A percentile compares a stretch with the other conserved stretches of the same genome.
These are phyloP conservation scores for Platerodrilus igneus DNA, from an alignment of 2,888 invertebrate species.

Conservation along the genomic window DNA sequence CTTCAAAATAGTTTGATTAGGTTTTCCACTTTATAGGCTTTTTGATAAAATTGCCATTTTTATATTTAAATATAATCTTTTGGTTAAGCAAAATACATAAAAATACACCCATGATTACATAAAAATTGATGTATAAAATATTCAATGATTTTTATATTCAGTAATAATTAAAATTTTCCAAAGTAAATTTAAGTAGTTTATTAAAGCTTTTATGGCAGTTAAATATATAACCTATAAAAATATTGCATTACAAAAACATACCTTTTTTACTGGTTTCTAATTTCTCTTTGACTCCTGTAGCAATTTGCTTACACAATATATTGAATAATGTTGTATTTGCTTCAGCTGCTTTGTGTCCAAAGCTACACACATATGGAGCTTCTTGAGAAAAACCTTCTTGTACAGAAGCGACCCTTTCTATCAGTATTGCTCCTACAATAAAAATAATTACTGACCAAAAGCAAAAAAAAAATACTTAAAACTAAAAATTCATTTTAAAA, in stretches of 20 bases:
- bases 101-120: too few species aligned
- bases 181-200: too few species aligned
- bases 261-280: conserved; percentile 85
- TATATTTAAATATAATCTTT: too few species aligned
- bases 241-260: conserved; percentile 44
- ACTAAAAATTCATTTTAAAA: background rate
- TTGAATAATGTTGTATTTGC: conserved; percentile 81
- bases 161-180: conserved; percentile 1
- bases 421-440: conserved; percentile 67
- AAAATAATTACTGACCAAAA: too few species aligned
- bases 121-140: too few species aligned
- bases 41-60: too few species aligned
- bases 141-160: too few species aligned
- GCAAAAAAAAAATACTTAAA: background rate
- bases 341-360: conserved; percentile 75
- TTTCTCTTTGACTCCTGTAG: conserved; percentile 78
- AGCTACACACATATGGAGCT: conserved; percentile 90
- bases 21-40: too few species aligned
- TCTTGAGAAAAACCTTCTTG: conserved; percentile 94
- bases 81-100: too few species aligned
- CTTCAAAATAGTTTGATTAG: too few species aligned
- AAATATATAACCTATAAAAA: background rate
- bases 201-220: conserved; percentile 5
- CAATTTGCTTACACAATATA: conserved; percentile 75
- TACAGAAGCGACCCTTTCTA: conserved; percentile 89